Conservation (phyloP, 2,797 vertebrate species). For the Mareca strepera region DNA sequence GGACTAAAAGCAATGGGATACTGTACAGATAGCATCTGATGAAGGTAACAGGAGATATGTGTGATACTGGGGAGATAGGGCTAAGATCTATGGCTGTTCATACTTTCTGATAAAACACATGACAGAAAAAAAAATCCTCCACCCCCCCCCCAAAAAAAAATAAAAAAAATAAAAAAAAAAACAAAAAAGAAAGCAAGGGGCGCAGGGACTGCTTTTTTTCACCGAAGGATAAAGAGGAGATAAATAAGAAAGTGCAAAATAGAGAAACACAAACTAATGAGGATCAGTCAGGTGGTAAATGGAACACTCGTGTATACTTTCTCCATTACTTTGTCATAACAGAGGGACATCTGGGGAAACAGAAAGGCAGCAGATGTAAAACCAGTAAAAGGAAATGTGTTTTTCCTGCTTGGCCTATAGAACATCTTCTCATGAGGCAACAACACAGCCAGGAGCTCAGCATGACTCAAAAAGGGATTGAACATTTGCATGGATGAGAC, state of each 20-base stretch:
- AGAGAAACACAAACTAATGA: constrained; percentile 7
- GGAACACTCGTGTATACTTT: not conserved
- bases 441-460: not conserved
- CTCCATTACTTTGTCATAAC: not conserved
- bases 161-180: not conserved
- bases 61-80: not conserved
- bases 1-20: not conserved
- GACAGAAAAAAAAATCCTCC: not conserved
- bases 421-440: not conserved
- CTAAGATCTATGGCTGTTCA: not conserved
- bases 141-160: not conserved
- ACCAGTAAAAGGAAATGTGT: not conserved
- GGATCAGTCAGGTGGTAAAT: constrained; percentile 7
- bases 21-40: not conserved
- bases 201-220: not conserved
- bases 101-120: not conserved
- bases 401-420: not conserved
- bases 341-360: not conserved
- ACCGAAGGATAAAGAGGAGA: not conserved
- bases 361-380: constrained; percentile 23
- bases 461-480: not conserved
- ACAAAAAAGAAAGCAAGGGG: too few relatives aligned
- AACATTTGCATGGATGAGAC: not conserved
- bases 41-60: not conserved
- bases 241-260: constrained; percentile 25